A percentile compares a stretch with the other conserved stretches of the same genome.
Evolutionary conservation across 92 coral and sea anemone species (phyloP).

Genomic region (Paragorgia papillata): DNA sequence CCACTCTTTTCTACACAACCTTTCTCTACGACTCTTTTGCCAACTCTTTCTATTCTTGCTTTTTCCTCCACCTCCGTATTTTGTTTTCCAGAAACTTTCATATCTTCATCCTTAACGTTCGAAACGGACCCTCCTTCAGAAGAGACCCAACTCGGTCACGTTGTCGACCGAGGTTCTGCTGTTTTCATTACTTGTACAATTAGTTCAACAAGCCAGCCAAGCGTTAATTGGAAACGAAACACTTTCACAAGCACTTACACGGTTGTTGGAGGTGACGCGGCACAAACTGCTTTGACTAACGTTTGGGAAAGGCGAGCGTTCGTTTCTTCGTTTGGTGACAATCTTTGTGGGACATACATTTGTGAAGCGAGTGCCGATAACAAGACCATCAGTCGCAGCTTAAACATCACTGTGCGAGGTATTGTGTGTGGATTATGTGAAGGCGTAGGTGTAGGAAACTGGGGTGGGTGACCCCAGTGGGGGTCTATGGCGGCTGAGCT

Average conservation of each 20-base stretch:
- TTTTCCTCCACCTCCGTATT: background rate
- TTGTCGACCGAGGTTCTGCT: background rate
- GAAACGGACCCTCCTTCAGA: background rate
- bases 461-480: too few relatives aligned
- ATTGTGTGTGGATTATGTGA: background rate
- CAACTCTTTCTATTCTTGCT: too few relatives aligned
- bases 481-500: too few relatives aligned
- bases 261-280: too few relatives aligned
- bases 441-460: background rate
- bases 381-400: background rate
- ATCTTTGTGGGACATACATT: background rate
- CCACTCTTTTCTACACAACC: too few relatives aligned
- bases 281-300: background rate
- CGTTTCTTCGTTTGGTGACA: background rate
- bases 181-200: background rate
- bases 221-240: background rate
- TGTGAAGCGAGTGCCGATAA: conserved; percentile 9
- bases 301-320: background rate
- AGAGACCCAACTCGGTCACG: background rate
- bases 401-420: conserved; percentile 17
- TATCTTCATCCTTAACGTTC: conserved; percentile 10
- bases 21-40: too few relatives aligned
- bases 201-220: background rate
- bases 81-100: background rate
- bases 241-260: background rate